phyloP scores from a whole-genome alignment of 2,113 vertebrate species.

The Corythaixoides concolor region DNA sequence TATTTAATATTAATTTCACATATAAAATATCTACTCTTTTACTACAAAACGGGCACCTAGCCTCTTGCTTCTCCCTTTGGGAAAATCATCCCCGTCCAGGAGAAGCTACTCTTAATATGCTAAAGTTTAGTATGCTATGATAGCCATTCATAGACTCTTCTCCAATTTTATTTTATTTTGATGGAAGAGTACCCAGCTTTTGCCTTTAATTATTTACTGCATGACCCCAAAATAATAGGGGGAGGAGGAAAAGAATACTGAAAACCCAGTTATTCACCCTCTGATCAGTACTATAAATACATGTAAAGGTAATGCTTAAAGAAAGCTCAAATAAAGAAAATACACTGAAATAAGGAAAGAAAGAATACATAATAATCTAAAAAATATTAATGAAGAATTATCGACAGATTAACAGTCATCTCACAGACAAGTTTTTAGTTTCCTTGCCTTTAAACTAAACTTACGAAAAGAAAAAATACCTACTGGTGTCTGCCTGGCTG shows the following conservation, averaged over 20 bases:
- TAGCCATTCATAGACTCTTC: not conserved
- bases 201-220: not conserved
- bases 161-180: not conserved
- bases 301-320: not conserved
- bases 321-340: not conserved
- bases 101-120: not conserved
- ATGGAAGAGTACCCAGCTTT: not conserved
- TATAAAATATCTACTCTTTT: not conserved
- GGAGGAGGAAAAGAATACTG: too few species aligned
- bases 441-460: not conserved
- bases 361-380: not conserved
- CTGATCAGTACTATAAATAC: not conserved
- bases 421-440: not conserved
- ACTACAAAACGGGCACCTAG: not conserved
- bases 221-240: not conserved
- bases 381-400: not conserved
- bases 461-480: slow-evolving; percentile 56
- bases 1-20: not conserved
- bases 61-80: not conserved
- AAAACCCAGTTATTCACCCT: not conserved
- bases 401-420: not conserved
- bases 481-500: slow-evolving; percentile 96
- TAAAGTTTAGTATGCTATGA: not conserved
- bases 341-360: not conserved
- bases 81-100: not conserved